These are phyloP conservation scores for Rallus crepitans DNA, from an alignment of 2,797 vertebrate species.

Conservation along the genomic window DNA sequence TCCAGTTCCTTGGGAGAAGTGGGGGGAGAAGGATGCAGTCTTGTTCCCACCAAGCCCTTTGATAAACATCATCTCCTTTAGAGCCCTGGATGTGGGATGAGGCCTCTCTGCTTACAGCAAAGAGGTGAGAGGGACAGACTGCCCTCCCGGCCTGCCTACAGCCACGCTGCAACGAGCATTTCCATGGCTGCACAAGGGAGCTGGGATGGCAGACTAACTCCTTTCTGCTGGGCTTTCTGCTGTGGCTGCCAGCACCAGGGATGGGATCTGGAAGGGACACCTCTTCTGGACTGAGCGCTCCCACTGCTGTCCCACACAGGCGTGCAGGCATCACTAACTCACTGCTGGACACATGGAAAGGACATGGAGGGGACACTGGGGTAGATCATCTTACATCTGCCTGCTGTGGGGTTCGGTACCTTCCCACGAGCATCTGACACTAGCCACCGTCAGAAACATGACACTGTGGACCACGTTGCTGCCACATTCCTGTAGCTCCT, in stretches of 20 bases:
- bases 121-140: not conserved
- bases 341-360: not conserved
- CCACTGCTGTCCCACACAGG: not conserved
- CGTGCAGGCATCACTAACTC: not conserved
- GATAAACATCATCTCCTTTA: not conserved
- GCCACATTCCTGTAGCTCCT: not conserved
- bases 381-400: not conserved
- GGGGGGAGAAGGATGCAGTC: not conserved
- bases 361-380: not conserved
- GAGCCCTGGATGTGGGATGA: not conserved
- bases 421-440: not conserved
- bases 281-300: not conserved
- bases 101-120: not conserved
- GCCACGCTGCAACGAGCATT: accelerated
- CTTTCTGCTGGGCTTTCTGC: not conserved
- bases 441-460: not conserved
- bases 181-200: accelerated
- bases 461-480: not conserved
- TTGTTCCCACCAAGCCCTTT: not conserved
- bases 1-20: not conserved
- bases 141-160: not conserved
- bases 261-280: not conserved
- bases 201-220: not conserved
- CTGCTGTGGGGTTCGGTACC: not conserved
- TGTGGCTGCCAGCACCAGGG: not conserved